Conservation (phyloP, 1,140 invertebrate genomes). For the Drosophila cardini region DNA sequence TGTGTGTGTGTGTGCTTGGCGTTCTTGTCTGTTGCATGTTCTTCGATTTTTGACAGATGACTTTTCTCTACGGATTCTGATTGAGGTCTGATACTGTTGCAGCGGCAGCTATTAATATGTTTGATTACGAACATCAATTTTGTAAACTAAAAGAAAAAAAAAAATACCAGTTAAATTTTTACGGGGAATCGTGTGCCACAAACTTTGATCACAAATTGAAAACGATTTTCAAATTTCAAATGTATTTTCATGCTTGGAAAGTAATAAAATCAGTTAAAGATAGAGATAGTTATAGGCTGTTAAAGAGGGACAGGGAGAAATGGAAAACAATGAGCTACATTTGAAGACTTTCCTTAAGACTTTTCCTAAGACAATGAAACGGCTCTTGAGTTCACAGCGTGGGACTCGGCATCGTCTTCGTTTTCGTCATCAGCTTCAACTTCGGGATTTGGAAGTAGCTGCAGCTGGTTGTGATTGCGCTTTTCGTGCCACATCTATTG, state of each 20-base stretch:
- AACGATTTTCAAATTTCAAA: slow-evolving; percentile 76
- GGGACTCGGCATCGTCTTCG: slow-evolving; percentile 42
- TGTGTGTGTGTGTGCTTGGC: neutral
- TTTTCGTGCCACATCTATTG: slow-evolving; percentile 62
- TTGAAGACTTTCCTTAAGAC: slow-evolving; percentile 22
- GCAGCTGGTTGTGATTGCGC: slow-evolving; percentile 56
- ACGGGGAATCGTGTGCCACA: slow-evolving; percentile 18
- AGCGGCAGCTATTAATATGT: slow-evolving; percentile 76
- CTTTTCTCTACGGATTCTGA: slow-evolving; percentile 51
- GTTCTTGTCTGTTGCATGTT: slow-evolving; percentile 77
- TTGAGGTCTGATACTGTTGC: slow-evolving; percentile 61
- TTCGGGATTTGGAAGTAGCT: neutral
- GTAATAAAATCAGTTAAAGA: neutral
- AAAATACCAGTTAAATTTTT: slow-evolving; percentile 24
- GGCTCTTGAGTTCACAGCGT: slow-evolving; percentile 71
- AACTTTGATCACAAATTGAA: slow-evolving; percentile 50
- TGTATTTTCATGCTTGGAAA: slow-evolving; percentile 67
- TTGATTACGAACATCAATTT: slow-evolving; percentile 75
- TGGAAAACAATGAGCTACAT: slow-evolving; percentile 33
- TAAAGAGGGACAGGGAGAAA: neutral
- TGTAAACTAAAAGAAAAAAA: neutral
- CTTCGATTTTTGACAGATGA: slow-evolving; percentile 81
- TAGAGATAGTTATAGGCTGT: neutral
- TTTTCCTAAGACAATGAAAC: slow-evolving; percentile 64
- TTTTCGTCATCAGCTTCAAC: neutral